A percentile compares a stretch with the other conserved stretches of the same genome.
phyloP scores from a whole-genome alignment of 2,113 vertebrate genomes.

The Thinocorus orbignyianus region DNA sequence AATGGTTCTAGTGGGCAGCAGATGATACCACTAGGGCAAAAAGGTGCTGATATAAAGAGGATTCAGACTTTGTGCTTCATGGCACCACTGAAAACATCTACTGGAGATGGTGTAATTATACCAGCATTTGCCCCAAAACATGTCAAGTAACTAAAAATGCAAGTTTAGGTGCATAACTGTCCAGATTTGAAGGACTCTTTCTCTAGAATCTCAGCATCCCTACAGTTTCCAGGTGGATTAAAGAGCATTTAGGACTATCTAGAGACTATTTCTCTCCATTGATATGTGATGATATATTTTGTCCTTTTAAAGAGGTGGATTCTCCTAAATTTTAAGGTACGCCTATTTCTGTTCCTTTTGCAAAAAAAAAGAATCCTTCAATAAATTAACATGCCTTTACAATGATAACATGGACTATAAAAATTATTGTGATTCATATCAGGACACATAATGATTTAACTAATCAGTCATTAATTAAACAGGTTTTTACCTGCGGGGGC shows the following conservation, averaged over 20 bases:
- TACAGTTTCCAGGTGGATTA: neutral
- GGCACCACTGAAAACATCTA: neutral
- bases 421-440: constrained; percentile 67
- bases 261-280: neutral
- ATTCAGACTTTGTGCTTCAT: neutral
- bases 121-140: neutral
- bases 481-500: constrained; percentile 65
- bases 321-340: neutral
- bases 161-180: neutral
- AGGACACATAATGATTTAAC: constrained; percentile 63
- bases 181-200: neutral
- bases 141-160: neutral
- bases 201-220: neutral
- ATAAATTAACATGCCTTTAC: constrained; percentile 73
- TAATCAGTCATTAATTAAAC: constrained; percentile 74
- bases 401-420: constrained; percentile 71
- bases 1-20: neutral
- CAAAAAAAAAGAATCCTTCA: constrained; percentile 14
- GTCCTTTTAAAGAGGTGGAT: neutral
- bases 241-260: neutral
- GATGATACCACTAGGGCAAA: neutral
- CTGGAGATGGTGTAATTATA: neutral
- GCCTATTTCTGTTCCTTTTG: neutral
- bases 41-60: neutral
- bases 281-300: neutral